Base-by-base conservation (phyloP, 2,113 vertebrate species). In the Aleadryas rufinucha region DNA sequence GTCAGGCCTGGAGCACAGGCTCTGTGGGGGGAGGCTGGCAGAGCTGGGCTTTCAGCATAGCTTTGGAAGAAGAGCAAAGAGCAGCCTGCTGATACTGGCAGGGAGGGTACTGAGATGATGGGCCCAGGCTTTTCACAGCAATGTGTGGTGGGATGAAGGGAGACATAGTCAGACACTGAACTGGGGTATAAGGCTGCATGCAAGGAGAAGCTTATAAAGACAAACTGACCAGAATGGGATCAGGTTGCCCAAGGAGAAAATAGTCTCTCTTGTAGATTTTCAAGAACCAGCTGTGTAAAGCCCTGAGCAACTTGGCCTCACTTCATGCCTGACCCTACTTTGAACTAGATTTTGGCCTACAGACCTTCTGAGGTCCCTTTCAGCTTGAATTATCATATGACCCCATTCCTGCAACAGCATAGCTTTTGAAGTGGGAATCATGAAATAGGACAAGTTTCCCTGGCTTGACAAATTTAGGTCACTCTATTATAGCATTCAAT, bases 111-210 rank as follows among this genome's bases (percentile, higher is more conserved):
- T 15, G 54, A 63, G 77, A 9, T 47, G 42, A 42, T 42, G 28
- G 42, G 21, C 30, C 16, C 21, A 20, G 47, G 47, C 28, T 91
- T 84, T 81, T 66, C 44, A 61, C 21, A 53, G 54, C 28, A 57
- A 16, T 0, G 0, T 0, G 0, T 17, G 45, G 54, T 35, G 26
- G 28, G 26, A 70, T 23, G 14, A 56, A 52, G 47, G 7, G 56
- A 75, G 47, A 14, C 6, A 14, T 35, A 60, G 35, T 71, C 70
- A 75, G 44, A 74, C 17, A 16, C 26, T 57, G 56, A 66, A 54
- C 16, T 22, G 44, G n/a, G 21, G 9, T 47, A 6, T 49, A 30
- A 60, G 54, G 39, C 23, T 63, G 60, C 9, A 16, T 64, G 24
- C 19, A 79, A 54, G 31, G 42, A 41, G 75, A 70, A 57, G 37